Evolutionary conservation across 2,797 vertebrate species (phyloP).

Genomic region (Pseudomugil tenellus): DNA sequence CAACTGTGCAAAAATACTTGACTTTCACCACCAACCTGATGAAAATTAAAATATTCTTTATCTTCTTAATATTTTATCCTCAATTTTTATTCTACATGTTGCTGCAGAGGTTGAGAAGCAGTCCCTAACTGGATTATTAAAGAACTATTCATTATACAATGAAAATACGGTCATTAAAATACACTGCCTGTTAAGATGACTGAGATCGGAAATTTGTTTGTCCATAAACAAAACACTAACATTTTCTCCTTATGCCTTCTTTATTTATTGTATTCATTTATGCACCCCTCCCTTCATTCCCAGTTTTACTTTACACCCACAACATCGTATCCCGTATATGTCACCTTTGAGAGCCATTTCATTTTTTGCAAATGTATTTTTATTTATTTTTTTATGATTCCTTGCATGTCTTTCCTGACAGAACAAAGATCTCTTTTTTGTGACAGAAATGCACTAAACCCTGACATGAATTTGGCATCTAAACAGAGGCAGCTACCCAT

Average conservation of each 20-base stretch:
- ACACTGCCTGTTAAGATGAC: background rate
- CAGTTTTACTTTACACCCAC: conserved; percentile 5
- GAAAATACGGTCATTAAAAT: too few species aligned
- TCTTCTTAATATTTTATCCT: too few species aligned
- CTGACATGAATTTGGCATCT: background rate
- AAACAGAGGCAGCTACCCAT: background rate
- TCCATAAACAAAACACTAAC: conserved; percentile 1
- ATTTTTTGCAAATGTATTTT: conserved; percentile 1
- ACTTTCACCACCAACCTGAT: too few species aligned
- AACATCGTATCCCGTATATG: background rate
- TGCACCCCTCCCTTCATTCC: conserved; percentile 21
- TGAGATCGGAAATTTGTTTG: conserved; percentile 6
- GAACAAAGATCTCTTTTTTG: conserved; percentile 51
- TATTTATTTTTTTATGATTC: conserved; percentile 23
- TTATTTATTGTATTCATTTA: background rate
- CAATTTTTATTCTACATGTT: background rate
- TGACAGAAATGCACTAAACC: conserved; percentile 72
- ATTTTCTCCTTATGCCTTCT: conserved; percentile 3
- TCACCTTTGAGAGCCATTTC: background rate
- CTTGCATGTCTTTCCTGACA: background rate
- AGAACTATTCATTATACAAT: conserved; percentile 49
- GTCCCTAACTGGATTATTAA: conserved; percentile 30
- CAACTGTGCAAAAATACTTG: too few species aligned
- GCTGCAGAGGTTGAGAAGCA: conserved; percentile 19
- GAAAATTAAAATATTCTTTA: too few species aligned